Percentiles rank a stretch among this genome's conserved stretches.
Evolutionary conservation across 2,888 invertebrate genomes (phyloP).

Genomic region (Hedya salicella): DNA sequence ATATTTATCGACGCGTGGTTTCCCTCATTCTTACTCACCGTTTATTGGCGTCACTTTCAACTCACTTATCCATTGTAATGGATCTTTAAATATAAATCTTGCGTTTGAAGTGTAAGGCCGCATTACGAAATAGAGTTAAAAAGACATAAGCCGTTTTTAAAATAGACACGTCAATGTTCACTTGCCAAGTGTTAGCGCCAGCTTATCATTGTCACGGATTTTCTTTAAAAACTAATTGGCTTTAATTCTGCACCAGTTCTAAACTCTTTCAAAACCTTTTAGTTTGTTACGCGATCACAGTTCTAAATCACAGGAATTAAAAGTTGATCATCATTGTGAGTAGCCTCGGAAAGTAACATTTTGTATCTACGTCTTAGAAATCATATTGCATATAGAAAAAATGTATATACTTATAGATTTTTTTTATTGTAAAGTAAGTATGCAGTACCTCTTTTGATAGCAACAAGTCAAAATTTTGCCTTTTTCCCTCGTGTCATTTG

Average conservation of each 20-base stretch:
- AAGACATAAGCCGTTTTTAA: background rate
- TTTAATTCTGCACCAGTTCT: background rate
- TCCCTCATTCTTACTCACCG: conserved; percentile 45
- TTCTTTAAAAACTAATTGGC: background rate
- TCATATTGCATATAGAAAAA: too few relatives aligned
- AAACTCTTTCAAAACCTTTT: background rate
- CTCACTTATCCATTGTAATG: background rate
- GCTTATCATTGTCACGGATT: conserved; percentile 43
- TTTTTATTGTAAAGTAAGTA: too few relatives aligned
- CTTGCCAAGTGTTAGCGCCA: conserved; percentile 38
- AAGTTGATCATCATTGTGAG: too few relatives aligned
- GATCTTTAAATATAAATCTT: background rate
- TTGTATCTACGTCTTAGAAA: too few relatives aligned
- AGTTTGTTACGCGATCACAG: too few relatives aligned
- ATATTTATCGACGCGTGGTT: background rate
- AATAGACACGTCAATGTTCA: background rate
- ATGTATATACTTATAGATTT: too few relatives aligned
- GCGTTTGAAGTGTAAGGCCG: background rate
- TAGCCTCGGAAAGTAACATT: too few relatives aligned
- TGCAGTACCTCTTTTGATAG: too few relatives aligned
- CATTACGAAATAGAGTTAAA: background rate
- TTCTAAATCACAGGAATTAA: too few relatives aligned
- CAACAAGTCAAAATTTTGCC: background rate
- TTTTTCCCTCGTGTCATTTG: background rate
- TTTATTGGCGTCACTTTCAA: conserved; percentile 41